phyloP scores from a whole-genome alignment of 1,140 invertebrate species.

The Pseudoatta argentina region DNA sequence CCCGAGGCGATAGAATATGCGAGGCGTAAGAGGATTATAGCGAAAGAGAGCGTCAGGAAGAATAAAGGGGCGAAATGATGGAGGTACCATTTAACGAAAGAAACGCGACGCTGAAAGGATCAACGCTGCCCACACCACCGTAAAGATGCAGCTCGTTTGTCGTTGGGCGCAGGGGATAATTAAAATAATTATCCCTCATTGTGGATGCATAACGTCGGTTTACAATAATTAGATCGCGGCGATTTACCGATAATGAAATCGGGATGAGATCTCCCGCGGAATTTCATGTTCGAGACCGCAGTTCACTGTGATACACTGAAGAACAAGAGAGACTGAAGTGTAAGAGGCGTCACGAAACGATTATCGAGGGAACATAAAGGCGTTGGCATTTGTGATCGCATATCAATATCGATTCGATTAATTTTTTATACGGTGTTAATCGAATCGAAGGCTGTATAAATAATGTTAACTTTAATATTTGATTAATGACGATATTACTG shows the following conservation, averaged over 20 bases:
- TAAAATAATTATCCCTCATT: slow-evolving; percentile 67
- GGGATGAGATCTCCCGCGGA: slow-evolving; percentile 34
- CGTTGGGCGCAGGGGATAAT: slow-evolving; percentile 49
- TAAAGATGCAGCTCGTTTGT: slow-evolving; percentile 62
- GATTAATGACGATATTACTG: not conserved
- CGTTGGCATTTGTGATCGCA: not conserved
- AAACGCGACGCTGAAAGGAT: slow-evolving; percentile 14
- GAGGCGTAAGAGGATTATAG: slow-evolving; percentile 43
- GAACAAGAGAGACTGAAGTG: not conserved
- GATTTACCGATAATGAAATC: slow-evolving; percentile 54
- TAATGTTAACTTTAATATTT: not conserved
- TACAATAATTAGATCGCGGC: slow-evolving; percentile 45
- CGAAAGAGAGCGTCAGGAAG: slow-evolving; percentile 28
- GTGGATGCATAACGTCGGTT: slow-evolving; percentile 11
- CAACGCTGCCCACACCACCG: slow-evolving; percentile 29
- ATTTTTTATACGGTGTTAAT: not conserved
- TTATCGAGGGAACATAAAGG: not conserved
- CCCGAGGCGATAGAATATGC: slow-evolving; percentile 67
- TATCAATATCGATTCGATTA: not conserved
- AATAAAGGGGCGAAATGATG: not conserved
- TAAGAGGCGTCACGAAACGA: not conserved
- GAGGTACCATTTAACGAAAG: slow-evolving; percentile 58
- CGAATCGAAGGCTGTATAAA: not conserved
- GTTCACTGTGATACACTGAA: not conserved
- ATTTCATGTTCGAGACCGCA: slow-evolving; percentile 6